A percentile compares a stretch with the other conserved stretches of the same genome.
Conservation (phyloP, 2,797 vertebrate genomes). For the Catharus ustulatus region DNA sequence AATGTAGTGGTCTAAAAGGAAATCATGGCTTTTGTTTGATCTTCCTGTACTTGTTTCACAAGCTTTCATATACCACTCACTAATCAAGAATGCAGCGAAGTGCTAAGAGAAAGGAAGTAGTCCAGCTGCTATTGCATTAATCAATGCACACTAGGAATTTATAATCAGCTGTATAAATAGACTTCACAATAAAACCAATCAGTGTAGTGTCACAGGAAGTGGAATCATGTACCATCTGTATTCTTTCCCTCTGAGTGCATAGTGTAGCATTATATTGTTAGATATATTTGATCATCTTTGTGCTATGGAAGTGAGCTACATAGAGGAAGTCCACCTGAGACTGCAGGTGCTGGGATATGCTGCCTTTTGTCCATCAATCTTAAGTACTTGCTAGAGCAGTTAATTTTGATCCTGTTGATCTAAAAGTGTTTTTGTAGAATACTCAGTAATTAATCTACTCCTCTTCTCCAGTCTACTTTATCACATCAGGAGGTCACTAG, state of each 20-base stretch:
- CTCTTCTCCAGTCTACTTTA: background rate
- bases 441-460: background rate
- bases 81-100: conserved; percentile 20
- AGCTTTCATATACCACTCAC: background rate
- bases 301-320: rapidly evolving
- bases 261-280: background rate
- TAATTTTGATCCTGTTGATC: background rate
- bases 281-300: background rate
- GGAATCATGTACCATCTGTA: background rate
- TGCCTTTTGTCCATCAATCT: background rate
- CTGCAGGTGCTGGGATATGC: background rate
- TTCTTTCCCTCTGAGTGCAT: background rate
- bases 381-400: background rate
- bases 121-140: conserved; percentile 31
- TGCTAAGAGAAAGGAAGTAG: conserved; percentile 16
- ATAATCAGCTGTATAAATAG: conserved; percentile 26
- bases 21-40: conserved; percentile 41
- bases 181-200: conserved; percentile 23
- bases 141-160: conserved; percentile 16
- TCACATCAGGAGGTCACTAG: background rate
- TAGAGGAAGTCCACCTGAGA: background rate
- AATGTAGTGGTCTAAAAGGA: background rate
- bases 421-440: background rate
- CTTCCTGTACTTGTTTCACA: conserved; percentile 33
- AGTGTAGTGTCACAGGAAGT: background rate